Base-by-base conservation (phyloP, 2,888 invertebrate genomes). In the Saturnia pavonia region DNA sequence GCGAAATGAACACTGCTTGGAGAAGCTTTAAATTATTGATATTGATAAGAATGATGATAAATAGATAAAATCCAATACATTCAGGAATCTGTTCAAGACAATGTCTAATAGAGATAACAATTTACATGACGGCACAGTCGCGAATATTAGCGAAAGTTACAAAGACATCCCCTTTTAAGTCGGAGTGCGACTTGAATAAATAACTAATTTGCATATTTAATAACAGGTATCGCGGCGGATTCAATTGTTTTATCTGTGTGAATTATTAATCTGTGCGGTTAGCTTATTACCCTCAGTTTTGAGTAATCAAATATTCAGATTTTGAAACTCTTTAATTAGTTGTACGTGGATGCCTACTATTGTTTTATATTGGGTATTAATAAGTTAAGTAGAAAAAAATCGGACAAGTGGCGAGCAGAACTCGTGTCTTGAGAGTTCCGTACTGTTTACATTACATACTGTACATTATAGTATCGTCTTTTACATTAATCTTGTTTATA, bases 171-270 rank as follows among this genome's bases (percentile, higher is more conserved):
- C 86, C 87, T 82, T 83, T 82, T 75, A 79, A 83, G 80, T 77
- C 72, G 67, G 77, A 81, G 80, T 79, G 80, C 80, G 85, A 82
- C 83, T 90, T 91, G 90, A 91, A 92, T 92, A 92, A 92, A 92
- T 92, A 91, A 92, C 88, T 90, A 80, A 92, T 92, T 92, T 92
- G 82, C 91, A 92, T 92, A 89, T 90, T 90, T 92, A 91, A 91
- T 91, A 90, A 89, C 91, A 89, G 89, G 90, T 91, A 89, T 90
- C 87, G 85, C 81, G 85, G 84, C 78, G 75, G 85, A 87, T 91
- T 89, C 89, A 90, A 91, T 91, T 91, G 91, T 88, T 85, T 78
- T 84, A 84, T 82, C 82, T 82, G 78, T 82, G 79, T 88, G 87
- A 88, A 91, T 91, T 88, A 90, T 91, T 89, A 91, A 91, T 85